These are phyloP conservation scores for Apotomis betuletana DNA, from an alignment of 2,888 invertebrate genomes.

Conservation along the genomic window DNA sequence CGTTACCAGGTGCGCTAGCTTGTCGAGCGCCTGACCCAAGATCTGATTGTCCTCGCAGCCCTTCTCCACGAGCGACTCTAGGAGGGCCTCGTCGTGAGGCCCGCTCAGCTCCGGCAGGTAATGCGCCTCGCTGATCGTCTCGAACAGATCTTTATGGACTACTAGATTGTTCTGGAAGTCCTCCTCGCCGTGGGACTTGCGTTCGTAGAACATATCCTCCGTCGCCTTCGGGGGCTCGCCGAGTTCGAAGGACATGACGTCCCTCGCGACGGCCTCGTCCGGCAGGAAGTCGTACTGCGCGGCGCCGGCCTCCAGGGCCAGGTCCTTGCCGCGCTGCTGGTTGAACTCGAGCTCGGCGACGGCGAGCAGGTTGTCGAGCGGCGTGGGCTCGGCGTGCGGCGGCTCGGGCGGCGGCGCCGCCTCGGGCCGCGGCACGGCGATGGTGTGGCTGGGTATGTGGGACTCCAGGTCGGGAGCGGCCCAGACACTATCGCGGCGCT, in stretches of 20 bases:
- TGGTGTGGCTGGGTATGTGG: constrained; percentile 85
- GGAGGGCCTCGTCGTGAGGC: constrained; percentile 80
- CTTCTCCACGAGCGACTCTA: constrained; percentile 85
- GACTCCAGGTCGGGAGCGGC: constrained; percentile 84
- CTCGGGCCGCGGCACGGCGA: constrained; percentile 74
- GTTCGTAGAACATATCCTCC: constrained; percentile 70
- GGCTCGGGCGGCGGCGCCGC: constrained; percentile 56
- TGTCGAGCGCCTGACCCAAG: constrained; percentile 73
- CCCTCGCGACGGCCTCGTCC: constrained; percentile 67
- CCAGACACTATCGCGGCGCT: constrained; percentile 51
- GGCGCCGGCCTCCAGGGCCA: constrained; percentile 60
- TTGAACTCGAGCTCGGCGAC: constrained; percentile 86
- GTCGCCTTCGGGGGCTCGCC: constrained; percentile 62
- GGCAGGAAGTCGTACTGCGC: constrained; percentile 66
- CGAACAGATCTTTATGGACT: constrained; percentile 76
- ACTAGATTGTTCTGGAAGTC: constrained; percentile 67
- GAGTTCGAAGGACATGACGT: constrained; percentile 75
- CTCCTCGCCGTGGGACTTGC: constrained; percentile 56
- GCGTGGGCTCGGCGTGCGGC: constrained; percentile 73
- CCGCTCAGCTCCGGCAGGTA: constrained; percentile 75
- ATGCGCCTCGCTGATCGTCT: constrained; percentile 78
- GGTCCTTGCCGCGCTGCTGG: constrained; percentile 78
- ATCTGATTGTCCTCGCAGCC: constrained; percentile 85
- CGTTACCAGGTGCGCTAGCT: constrained; percentile 71
- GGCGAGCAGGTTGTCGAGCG: constrained; percentile 85